Conservation (phyloP, 1,140 invertebrate genomes). For the Zaprionus camerounensis region DNA sequence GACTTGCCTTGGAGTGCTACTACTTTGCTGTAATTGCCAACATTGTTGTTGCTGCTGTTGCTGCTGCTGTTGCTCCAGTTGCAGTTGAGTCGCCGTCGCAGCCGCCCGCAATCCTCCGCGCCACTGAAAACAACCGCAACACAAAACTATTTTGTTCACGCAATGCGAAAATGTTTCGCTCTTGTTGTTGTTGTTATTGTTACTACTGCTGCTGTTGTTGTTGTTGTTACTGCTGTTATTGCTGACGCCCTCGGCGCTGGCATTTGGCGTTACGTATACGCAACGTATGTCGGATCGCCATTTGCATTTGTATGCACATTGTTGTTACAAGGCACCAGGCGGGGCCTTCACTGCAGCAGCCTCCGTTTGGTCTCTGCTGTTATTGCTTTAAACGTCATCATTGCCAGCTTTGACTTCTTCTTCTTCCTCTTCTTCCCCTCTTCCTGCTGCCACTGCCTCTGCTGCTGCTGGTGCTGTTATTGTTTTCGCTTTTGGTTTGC, state of each 20-base stretch:
- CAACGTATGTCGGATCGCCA: slow-evolving; percentile 70
- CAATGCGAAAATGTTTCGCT: slow-evolving; percentile 74
- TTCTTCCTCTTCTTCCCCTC: not conserved
- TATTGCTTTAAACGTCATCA: slow-evolving; percentile 81
- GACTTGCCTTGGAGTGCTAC: slow-evolving; percentile 44
- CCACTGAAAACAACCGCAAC: slow-evolving; percentile 79
- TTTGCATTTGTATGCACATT: slow-evolving; percentile 81
- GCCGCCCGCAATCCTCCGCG: slow-evolving; percentile 32
- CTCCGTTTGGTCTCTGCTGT: slow-evolving; percentile 52
- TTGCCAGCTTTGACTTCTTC: slow-evolving; percentile 45
- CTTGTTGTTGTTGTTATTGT: slow-evolving; percentile 31
- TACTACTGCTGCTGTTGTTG: too few species aligned
- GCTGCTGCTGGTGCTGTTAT: slow-evolving; percentile 10
- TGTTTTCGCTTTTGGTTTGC: slow-evolving; percentile 36
- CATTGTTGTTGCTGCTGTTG: slow-evolving; percentile 51
- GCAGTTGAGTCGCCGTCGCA: slow-evolving; percentile 45
- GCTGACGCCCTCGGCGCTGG: slow-evolving; percentile 51
- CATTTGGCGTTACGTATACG: slow-evolving; percentile 77
- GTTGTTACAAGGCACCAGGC: slow-evolving; percentile 48
- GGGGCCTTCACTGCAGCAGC: slow-evolving; percentile 3
- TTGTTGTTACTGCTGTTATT: slow-evolving; percentile 19
- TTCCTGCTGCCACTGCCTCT: not conserved
- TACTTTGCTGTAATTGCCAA: slow-evolving; percentile 70
- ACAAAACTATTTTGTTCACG: slow-evolving; percentile 82
- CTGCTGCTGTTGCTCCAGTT: slow-evolving; percentile 30